Percentiles rank a stretch among this genome's conserved stretches.
phyloP scores from a whole-genome alignment of 1,140 invertebrate genomes.

The Anastatus disparis region DNA sequence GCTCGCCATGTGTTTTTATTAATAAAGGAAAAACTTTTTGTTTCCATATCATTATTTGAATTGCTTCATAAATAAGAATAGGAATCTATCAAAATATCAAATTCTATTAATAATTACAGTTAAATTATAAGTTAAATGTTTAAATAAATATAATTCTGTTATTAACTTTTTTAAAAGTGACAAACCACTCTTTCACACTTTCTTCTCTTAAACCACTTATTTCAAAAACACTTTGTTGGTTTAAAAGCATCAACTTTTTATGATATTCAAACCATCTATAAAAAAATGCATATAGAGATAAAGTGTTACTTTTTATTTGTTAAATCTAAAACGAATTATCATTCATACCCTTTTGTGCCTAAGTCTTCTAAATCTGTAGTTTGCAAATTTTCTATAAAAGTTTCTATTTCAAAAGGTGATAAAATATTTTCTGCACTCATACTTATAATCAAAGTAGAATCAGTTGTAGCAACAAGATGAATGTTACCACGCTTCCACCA shows the following conservation, averaged over 20 bases:
- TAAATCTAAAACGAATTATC: no score
- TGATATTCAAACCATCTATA: constrained; percentile 81
- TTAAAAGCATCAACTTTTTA: constrained; percentile 79
- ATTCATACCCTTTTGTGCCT: constrained; percentile 64
- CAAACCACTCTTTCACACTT: constrained; percentile 76
- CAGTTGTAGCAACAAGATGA: neutral
- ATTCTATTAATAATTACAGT: neutral
- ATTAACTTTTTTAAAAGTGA: constrained; percentile 73
- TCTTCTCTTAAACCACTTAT: constrained; percentile 75
- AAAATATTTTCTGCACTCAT: constrained; percentile 61
- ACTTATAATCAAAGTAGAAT: constrained; percentile 51
- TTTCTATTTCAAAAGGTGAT: constrained; percentile 65
- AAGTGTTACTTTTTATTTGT: no score
- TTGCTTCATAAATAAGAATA: constrained; percentile 79
- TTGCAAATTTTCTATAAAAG: constrained; percentile 65
- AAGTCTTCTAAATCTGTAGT: constrained; percentile 62
- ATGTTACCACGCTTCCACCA: constrained; percentile 44
- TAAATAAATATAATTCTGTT: neutral
- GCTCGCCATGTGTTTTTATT: constrained; percentile 72
- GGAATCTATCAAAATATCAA: constrained; percentile 65
- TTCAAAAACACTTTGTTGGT: constrained; percentile 82
- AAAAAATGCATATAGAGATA: no score
- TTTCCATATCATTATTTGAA: constrained; percentile 82
- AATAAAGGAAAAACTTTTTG: constrained; percentile 78
- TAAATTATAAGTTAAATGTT: constrained; percentile 20